A percentile compares a stretch with the other conserved stretches of the same genome.
phyloP scores from a whole-genome alignment of 2,113 vertebrate genomes.

The Daubentonia madagascariensis region DNA sequence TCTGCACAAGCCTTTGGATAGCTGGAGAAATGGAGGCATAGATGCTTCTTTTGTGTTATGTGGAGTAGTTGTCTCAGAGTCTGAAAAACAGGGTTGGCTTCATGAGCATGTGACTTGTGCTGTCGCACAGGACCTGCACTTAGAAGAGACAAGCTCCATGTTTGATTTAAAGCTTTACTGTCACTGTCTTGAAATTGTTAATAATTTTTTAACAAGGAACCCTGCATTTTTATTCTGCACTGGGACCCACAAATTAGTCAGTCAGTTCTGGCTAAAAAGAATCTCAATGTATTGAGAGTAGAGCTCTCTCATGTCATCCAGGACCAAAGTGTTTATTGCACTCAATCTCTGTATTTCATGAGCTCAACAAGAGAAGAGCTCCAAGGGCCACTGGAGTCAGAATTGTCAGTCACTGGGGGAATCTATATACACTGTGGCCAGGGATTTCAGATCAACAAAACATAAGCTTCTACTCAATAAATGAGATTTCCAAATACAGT shows the following conservation, averaged over 20 bases:
- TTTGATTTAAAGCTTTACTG: not conserved
- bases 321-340: not conserved
- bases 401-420: not conserved
- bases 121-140: not conserved
- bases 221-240: not conserved
- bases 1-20: not conserved
- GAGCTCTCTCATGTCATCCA: not conserved
- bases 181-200: not conserved
- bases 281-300: not conserved
- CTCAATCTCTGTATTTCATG: not conserved
- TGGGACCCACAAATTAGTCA: not conserved
- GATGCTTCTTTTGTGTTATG: not conserved
- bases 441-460: not conserved
- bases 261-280: not conserved
- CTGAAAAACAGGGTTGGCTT: not conserved
- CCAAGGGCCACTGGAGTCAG: not conserved
- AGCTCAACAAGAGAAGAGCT: not conserved
- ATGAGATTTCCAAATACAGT: conserved; percentile 23
- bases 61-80: not conserved
- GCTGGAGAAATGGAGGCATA: not conserved
- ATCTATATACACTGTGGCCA: not conserved
- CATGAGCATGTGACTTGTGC: not conserved
- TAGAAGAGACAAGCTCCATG: not conserved
- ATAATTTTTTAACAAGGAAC: not conserved
- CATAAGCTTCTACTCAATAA: conserved; percentile 7